Evolutionary conservation across 2,888 invertebrate genomes (phyloP), one percentile per base, ranked within the genome.

Genomic region (Hypomecis punctinalis): DNA sequence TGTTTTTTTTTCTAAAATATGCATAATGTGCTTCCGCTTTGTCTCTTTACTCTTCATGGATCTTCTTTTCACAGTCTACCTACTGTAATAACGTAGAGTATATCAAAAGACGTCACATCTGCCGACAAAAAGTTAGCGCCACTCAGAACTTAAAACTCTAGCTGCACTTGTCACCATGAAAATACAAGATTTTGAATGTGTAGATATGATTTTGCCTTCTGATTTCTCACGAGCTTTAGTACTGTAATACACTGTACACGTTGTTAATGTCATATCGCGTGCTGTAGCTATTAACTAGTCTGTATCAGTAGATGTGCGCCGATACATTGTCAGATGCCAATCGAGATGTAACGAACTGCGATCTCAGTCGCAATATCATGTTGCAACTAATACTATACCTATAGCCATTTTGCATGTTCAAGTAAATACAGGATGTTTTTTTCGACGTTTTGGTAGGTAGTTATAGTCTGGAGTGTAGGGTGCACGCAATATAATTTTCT

Each of bases 281-380:
- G 10, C 23, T n/a, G 56, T 39, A 56, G 36, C 47, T 47, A 47
- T 23, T 39, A 56, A n/a, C 23, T 39, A 56, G 13, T 47, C 47
- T 39, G 39, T 56, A 37, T 51, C 13, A 43, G 53, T 42, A 13
- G 63, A 67, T 66, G 67, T 69, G 63, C 66, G 67, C 69, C 69
- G 65, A 59, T 67, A 67, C 69, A 67, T 67, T 67, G 67, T 67
- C 66, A 68, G 68, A 63, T 70, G 70, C 68, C 66, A 68, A 66
- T 66, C 64, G 58, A n/a, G 39, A 43, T 52, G 65, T 66, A 67
- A 60, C 53, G 61, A 59, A 52, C 51, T 55, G 23, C 23, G 37
- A 23, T 51, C 52, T 37, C 6, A 47, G 53, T 60, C 47, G 39
- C 53, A 58, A 58, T 54, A 42, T 11, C 10, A n/a, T 43, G 58